Evolutionary conservation across 2,113 vertebrate genomes (phyloP), one percentile per base, ranked within the genome.

Genomic region (Hemichromis elongatus): DNA sequence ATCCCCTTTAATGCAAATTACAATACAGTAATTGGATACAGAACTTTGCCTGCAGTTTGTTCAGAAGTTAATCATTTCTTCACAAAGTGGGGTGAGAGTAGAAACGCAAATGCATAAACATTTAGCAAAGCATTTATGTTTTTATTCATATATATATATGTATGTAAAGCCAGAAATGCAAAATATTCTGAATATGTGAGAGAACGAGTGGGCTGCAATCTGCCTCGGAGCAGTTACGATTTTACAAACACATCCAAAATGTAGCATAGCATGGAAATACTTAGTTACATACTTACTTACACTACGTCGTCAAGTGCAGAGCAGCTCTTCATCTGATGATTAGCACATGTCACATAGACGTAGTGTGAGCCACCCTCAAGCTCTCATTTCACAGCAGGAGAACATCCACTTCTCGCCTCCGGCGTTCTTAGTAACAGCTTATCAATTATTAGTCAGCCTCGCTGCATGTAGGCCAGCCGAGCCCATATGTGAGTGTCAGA

Each of bases 381-480:
- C 79, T 21, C 59, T 19, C 83, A 1, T 37, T n/a, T 81, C 82
- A 80, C 85, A 42, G 79, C 59, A 5, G 85, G 59, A 55, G 42
- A 13, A 37, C 73, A 21, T 75, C 57, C 59, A 26, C 37, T 4
- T 54, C 75, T 21, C 11, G 19, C 81, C 82, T 66, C 26, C 45
- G 33, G 75, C 45, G 45, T 11, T 84, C 86, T 59, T 2, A 79
- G 81, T 73, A 59, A 75, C 80, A 63, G 33, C 86, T 45, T 50
- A 80, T 92, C 50, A 90, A 82, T 92, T 86, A 84, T 92, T 90
- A 56, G 81, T 88, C 79, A 37, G 56, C 81, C 30, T 68, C 50
- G 59, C 52, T 73, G 84, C 81, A 86, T 88, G 86, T 86, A 88
- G 88, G 83, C 70, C 88, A 86, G 5, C 35, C 21, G 13, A 5